Evolutionary conservation across 2,888 invertebrate genomes (phyloP), one percentile per base, ranked within the genome.

Genomic region (Chrysolina americana): DNA sequence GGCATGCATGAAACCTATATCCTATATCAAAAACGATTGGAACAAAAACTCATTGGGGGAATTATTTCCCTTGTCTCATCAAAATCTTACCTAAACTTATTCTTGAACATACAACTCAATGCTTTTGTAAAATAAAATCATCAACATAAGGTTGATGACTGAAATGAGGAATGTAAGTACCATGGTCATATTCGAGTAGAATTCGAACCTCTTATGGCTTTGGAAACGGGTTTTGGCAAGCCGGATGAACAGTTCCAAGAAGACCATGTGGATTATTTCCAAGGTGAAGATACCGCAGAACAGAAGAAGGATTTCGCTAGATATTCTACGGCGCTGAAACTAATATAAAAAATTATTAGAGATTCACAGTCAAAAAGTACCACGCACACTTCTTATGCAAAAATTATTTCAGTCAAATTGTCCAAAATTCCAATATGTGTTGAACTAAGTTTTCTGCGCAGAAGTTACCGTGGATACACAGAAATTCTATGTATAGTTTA

Each of bases 161-260:
- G 41, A 56, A 41, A 68, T 68, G 13, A 68, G 36, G 17, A 53
- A 56, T 17, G 41, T 56, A 21, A 68, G 36, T 10, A n/a, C 13
- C 19, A 41, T 53, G 53, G 8, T 68, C 19, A 53, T 13, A 41
- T 36, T 53, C 11, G 68, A 21, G 41, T 68, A 68, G 13, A 56
- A 10, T 41, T 44, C 56, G 68, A 53, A 68, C 4, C 68, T 41
- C 19, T 68, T 68, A 19, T 68, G 41, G 23, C 63, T 53, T 53
- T 62, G 64, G 15, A 74, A 74, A 17, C 71, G 74, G 10, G 64
- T 50, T 59, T 50, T 64, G 53, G 74, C 48, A 19, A 74, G 11
- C 9, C 71, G 41, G 19, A 74, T 47, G 47, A 71, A 68, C 23
- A 56, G 17, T 13, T 74, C 71, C 59, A 74, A 64, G 48, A 70